Percentiles rank a stretch among this genome's conserved stretches.
These are phyloP conservation scores for Araneus ventricosus DNA, from an alignment of 1,140 invertebrate genomes.

Conservation along the genomic window DNA sequence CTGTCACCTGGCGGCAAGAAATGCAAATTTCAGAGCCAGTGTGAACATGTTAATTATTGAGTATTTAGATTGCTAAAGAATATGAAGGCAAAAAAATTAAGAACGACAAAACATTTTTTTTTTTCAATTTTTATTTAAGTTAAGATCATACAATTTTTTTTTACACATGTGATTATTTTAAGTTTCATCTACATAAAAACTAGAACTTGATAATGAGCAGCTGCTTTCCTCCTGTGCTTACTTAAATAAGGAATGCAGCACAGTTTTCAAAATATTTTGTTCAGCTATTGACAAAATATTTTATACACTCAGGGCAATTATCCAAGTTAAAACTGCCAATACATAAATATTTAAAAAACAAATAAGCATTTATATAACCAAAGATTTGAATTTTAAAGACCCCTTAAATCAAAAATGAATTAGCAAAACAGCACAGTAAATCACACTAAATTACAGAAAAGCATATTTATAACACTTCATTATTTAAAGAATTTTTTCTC, in stretches of 20 bases:
- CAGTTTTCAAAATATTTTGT: background rate
- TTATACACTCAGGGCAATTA: background rate
- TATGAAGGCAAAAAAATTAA: too few relatives aligned
- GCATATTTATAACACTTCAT: too few relatives aligned
- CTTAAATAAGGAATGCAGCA: slow-evolving; percentile 5
- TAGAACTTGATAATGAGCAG: slow-evolving; percentile 26
- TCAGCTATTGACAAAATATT: background rate
- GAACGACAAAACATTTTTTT: background rate
- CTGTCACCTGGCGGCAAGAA: too few relatives aligned
- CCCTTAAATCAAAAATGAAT: too few relatives aligned
- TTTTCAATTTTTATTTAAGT: slow-evolving; percentile 18
- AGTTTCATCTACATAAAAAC: slow-evolving; percentile 26
- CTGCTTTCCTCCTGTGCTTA: background rate
- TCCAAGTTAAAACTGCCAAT: background rate
- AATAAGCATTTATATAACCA: too few relatives aligned
- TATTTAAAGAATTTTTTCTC: too few relatives aligned
- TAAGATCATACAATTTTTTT: slow-evolving; percentile 44
- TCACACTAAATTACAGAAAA: too few relatives aligned
- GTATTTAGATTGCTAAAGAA: too few relatives aligned
- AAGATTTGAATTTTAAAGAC: too few relatives aligned
- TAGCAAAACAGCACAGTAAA: too few relatives aligned
- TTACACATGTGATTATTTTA: slow-evolving; percentile 34
- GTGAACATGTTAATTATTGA: too few relatives aligned
- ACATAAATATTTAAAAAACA: background rate
- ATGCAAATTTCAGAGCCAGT: too few relatives aligned